phyloP scores from a whole-genome alignment of 2,888 invertebrate species.

The Tubiluchus corallicola region DNA sequence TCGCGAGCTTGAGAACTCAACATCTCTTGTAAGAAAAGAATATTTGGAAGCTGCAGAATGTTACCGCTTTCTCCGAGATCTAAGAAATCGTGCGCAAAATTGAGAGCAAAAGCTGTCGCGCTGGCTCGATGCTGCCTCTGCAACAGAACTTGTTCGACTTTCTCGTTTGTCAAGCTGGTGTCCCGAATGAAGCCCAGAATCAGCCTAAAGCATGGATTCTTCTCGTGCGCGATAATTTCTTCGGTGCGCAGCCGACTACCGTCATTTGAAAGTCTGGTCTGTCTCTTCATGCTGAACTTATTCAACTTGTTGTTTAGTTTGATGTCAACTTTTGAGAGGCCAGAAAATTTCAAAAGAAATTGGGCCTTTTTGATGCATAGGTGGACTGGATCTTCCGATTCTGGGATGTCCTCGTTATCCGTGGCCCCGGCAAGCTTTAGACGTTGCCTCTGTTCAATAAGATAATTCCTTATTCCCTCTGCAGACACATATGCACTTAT shows the following conservation, averaged over 20 bases:
- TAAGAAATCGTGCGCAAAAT: conserved; percentile 20
- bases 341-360: conserved; percentile 25
- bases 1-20: conserved; percentile 16
- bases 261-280: conserved; percentile 5
- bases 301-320: conserved; percentile 20
- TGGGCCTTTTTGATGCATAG: conserved; percentile 21
- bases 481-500: not conserved
- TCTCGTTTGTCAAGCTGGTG: conserved; percentile 24
- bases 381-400: conserved; percentile 16
- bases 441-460: conserved; percentile 19
- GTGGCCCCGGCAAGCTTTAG: conserved; percentile 15
- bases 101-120: conserved; percentile 22
- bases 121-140: conserved; percentile 22
- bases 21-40: conserved; percentile 25
- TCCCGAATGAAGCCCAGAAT: conserved; percentile 27
- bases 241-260: conserved; percentile 5
- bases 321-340: conserved; percentile 23
- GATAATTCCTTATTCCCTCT: not conserved
- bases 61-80: conserved; percentile 15
- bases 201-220: conserved; percentile 24
- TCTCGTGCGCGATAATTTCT: conserved; percentile 16
- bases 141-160: conserved; percentile 23
- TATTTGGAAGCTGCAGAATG: conserved; percentile 22
- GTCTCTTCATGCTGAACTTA: not conserved
- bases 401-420: conserved; percentile 13